These are phyloP conservation scores for Ophiodon elongatus DNA, from an alignment of 2,113 vertebrate genomes.

Conservation along the genomic window DNA sequence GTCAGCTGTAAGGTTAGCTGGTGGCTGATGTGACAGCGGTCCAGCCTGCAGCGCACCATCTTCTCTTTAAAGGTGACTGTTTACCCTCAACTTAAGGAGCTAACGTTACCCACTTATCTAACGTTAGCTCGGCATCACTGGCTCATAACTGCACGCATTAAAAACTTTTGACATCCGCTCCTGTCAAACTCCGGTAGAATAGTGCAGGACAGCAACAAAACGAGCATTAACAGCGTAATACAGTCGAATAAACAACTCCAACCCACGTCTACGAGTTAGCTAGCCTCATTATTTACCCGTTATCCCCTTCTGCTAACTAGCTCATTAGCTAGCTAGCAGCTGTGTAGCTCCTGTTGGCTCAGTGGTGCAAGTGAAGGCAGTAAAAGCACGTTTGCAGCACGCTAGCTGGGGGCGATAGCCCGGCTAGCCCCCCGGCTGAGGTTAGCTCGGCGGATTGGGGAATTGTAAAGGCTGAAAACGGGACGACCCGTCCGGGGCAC, in stretches of 20 bases:
- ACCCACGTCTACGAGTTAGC: not conserved
- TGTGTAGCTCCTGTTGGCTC: conserved; percentile 42
- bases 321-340: conserved; percentile 37
- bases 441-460: conserved; percentile 56
- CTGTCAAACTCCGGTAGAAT: not conserved
- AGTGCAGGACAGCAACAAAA: not conserved
- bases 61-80: not conserved
- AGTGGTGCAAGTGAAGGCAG: conserved; percentile 32
- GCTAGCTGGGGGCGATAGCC: conserved; percentile 64
- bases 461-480: conserved; percentile 53
- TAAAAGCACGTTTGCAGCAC: conserved; percentile 72
- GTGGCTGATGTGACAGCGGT: conserved; percentile 2
- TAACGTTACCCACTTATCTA: not conserved
- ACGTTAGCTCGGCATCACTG: conserved; percentile 18
- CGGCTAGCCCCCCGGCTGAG: conserved; percentile 67
- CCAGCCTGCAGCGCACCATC: not conserved
- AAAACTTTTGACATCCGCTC: conserved; percentile 51
- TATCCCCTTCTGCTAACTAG: conserved; percentile 31
- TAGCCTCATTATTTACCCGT: not conserved
- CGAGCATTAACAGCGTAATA: not conserved
- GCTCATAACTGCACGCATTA: conserved; percentile 9
- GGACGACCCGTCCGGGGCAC: conserved; percentile 59
- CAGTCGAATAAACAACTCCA: not conserved
- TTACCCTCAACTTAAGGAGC: not conserved
- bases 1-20: conserved; percentile 10